phyloP scores from a whole-genome alignment of 1,140 invertebrate genomes.

The Triops cancriformis region DNA sequence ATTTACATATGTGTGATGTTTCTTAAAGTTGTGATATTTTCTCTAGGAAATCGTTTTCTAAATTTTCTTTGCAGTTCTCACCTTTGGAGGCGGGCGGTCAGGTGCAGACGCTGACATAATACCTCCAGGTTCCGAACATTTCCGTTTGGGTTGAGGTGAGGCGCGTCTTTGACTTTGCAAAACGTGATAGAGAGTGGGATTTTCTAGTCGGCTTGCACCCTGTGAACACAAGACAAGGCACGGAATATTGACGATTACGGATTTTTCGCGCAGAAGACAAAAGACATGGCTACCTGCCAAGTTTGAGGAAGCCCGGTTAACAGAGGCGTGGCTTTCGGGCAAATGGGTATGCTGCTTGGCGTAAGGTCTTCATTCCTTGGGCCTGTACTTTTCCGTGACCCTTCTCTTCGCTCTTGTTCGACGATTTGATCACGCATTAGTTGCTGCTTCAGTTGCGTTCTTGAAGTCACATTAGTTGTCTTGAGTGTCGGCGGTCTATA shows the following conservation, averaged over 20 bases:
- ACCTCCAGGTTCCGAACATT: neutral
- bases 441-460: conserved; percentile 75
- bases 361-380: neutral
- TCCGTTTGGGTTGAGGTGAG: neutral
- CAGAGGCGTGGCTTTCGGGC: neutral
- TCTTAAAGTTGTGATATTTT: neutral
- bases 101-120: neutral
- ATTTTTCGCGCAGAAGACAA: neutral
- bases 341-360: neutral
- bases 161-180: conserved; percentile 73
- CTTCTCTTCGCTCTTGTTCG: conserved; percentile 48
- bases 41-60: neutral
- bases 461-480: conserved; percentile 36
- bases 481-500: neutral
- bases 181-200: conserved; percentile 84
- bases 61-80: neutral
- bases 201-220: conserved; percentile 74
- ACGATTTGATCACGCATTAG: conserved; percentile 71
- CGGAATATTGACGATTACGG: neutral
- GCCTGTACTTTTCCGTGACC: neutral
- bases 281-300: neutral
- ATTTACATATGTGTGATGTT: neutral
- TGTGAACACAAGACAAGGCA: conserved; percentile 47
- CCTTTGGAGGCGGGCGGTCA: neutral
- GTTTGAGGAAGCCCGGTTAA: neutral